Evolutionary conservation across 2,888 invertebrate genomes (phyloP), one percentile per base, ranked within the genome.

Genomic region (Scaptomyza reducta): DNA sequence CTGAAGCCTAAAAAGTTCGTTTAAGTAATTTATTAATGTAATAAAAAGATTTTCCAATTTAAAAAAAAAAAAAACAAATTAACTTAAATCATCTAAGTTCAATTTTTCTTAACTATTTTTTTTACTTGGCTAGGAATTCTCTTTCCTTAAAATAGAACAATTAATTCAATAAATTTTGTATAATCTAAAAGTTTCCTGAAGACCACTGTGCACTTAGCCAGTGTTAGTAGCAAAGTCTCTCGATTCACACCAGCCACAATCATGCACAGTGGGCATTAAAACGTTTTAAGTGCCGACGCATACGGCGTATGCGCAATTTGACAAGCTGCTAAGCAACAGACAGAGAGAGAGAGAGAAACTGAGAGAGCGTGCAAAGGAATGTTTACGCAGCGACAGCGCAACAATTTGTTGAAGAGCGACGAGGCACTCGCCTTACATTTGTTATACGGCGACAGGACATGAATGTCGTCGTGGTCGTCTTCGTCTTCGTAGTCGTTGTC

Each of bases 241-340:
- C 31, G 14, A 27, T 27, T 27, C 11, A 22, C 5, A 11, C 35
- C 33, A n/a, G 25, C 11, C n/a, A 33, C 33, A 27, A 35, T 13
- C 77, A 14, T 45, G 82, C 81, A 84, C 82, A 87, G 81, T 81
- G 87, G 87, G 80, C 16, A 41, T 40, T 46, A 46, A 54, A 45
- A 16, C 4, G 7, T 33, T 33, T 61, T 42, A 10, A 51, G 46
- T 63, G 41, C 16, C 61, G 44, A 70, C 77, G 75, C 87, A 85
- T 82, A 70, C 70, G 79, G 85, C 83, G 85, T 83, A 81, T 83
- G 87, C 87, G 83, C 87, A 78, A 84, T 78, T 67, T 65, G n/a
- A 27, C 33, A 44, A 38, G 14, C 50, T 65, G 14, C 33, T 11
- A 44, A 42, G 14, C 50, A 47, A 44, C 58, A 29, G 7, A n/a